Evolutionary conservation across 1,140 invertebrate genomes (phyloP).

Genomic region (Helicoverpa zea): DNA sequence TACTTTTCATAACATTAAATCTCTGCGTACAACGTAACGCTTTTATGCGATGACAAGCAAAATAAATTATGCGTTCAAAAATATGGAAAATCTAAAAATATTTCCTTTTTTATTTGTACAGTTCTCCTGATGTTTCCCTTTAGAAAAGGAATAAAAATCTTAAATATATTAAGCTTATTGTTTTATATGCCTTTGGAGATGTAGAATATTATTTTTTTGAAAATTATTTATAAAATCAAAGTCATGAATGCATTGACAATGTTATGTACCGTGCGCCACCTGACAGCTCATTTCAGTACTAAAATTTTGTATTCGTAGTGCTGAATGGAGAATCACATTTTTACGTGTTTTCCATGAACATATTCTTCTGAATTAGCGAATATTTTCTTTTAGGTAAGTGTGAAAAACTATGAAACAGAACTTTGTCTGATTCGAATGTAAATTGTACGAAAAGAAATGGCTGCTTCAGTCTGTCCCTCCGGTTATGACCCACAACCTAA

Average conservation of each 20-base stretch:
- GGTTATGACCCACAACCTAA: slow-evolving; percentile 82
- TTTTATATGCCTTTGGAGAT: background rate
- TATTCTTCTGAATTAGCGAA: slow-evolving; percentile 79
- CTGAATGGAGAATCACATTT: slow-evolving; percentile 87
- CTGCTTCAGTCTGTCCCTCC: slow-evolving; percentile 61
- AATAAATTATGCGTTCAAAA: slow-evolving; percentile 50
- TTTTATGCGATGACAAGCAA: slow-evolving; percentile 61
- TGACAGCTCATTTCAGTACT: slow-evolving; percentile 82
- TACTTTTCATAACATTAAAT: background rate
- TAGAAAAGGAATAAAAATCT: background rate
- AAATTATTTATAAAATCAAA: background rate
- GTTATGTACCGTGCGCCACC: slow-evolving; percentile 63
- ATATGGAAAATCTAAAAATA: background rate
- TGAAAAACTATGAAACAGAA: slow-evolving; percentile 49
- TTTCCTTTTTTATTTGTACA: background rate
- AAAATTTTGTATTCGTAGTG: slow-evolving; percentile 87
- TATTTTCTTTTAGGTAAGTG: slow-evolving; percentile 80
- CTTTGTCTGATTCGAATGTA: slow-evolving; percentile 14
- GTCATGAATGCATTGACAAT: slow-evolving; percentile 62
- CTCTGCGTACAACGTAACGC: slow-evolving; percentile 44
- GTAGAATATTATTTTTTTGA: background rate
- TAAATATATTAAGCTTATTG: background rate
- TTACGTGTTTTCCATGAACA: slow-evolving; percentile 85
- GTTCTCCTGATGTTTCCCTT: background rate
- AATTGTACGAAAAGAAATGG: slow-evolving; percentile 50